Conservation (phyloP, 2,113 vertebrate genomes). For the Trematocara macrostoma region DNA sequence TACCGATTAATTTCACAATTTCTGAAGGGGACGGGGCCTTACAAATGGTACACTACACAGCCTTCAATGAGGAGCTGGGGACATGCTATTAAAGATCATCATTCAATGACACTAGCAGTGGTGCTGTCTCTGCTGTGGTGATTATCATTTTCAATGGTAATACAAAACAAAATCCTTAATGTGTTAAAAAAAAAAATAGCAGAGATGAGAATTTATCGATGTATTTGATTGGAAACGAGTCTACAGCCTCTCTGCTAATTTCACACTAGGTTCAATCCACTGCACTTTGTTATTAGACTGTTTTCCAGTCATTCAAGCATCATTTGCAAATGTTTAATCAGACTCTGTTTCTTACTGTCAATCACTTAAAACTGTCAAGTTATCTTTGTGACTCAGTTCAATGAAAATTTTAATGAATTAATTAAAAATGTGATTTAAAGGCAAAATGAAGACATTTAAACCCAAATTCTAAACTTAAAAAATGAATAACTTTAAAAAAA, state of each 20-base stretch:
- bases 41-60: not conserved
- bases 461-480: not conserved
- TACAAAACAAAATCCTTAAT: not conserved
- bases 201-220: not conserved
- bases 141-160: no score
- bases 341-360: not conserved
- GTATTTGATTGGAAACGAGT: not conserved
- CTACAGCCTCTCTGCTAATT: not conserved
- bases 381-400: not conserved
- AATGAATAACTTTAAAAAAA: not conserved
- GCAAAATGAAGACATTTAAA: not conserved
- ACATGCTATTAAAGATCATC: not conserved
- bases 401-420: not conserved
- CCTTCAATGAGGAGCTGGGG: not conserved
- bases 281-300: not conserved
- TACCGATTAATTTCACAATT: not conserved
- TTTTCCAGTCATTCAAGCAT: not conserved
- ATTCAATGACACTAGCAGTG: accelerated
- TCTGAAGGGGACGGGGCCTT: not conserved
- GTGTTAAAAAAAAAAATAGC: not conserved
- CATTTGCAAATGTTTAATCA: not conserved
- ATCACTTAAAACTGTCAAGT: not conserved
- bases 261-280: accelerated
- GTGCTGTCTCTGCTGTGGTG: accelerated
- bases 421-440: not conserved